Base-by-base conservation (phyloP, 2,888 invertebrate species). In the Sinodicranocentrus sp. region DNA sequence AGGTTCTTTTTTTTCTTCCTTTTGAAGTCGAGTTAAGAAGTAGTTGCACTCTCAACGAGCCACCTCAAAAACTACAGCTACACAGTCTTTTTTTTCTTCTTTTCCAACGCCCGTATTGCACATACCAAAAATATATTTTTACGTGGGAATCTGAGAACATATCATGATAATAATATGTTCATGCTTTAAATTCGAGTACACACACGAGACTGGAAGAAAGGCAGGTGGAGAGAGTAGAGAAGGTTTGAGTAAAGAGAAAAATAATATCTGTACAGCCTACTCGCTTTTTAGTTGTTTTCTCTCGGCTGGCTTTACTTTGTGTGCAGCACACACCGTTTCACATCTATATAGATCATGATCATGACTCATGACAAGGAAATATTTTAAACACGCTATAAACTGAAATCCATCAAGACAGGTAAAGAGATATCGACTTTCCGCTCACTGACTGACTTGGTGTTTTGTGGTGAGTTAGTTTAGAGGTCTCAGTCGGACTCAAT, bases 311-410 rank as follows among this genome's bases (percentile, higher is more conserved):
- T 13, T 52, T 77, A 79, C 71, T 80, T 72, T 52, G 80, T 72
- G 80, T 80, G 72, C 54, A 72, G 65, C 52, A 65, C 80, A 73
- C 82, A 68, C 73, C 57, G 54, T 73, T 73, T 73, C 82, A 67
- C 82, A 73, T 82, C 73, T 82, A 72, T 82, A 82, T 82, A 57
- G 82, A 82, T 82, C 82, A 82, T 82, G 75, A 82, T 82, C 82
- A 82, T 70, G 76, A 63, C 73, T 80, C 80, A 80, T 72, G 80
- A 80, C 80, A 80, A 72, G 80, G 65, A 72, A 80, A 80, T 80
- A 65, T 80, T 72, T 80, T 80, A 80, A 80, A 80, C 80, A 72
- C 63, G 39, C 80, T 63, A 80, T 80, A 80, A 80, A 80, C 65
- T 79, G 72, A 72, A 80, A 70, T 72, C 44, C 80, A 65, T 72